Conservation (phyloP, 2,113 vertebrate genomes). For the Fulmarus glacialis region DNA sequence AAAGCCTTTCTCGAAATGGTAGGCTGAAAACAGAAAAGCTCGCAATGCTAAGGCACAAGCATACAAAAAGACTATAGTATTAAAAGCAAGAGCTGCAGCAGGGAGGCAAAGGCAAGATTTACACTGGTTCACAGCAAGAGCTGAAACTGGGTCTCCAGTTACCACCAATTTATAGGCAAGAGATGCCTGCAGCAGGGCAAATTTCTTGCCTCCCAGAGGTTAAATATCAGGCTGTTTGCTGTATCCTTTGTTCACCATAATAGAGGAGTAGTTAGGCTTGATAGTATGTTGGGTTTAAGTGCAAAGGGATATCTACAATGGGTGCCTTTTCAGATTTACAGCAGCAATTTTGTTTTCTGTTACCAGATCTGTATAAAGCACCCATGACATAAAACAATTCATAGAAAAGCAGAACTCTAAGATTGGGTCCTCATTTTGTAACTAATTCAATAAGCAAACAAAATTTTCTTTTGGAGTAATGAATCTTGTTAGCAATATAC, state of each 20-base stretch:
- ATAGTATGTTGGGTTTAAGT: fast-evolving
- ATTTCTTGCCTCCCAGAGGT: neutral
- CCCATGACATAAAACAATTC: neutral
- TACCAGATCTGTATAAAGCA: neutral
- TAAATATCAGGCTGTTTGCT: neutral
- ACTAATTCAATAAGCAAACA: neutral
- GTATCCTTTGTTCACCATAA: neutral
- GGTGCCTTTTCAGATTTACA: neutral
- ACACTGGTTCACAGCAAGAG: neutral
- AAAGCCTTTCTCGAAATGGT: fast-evolving
- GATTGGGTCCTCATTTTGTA: neutral
- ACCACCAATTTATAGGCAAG: neutral
- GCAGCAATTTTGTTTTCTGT: neutral
- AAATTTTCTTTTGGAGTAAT: neutral
- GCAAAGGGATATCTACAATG: neutral
- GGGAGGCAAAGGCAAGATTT: neutral
- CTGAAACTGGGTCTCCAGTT: neutral
- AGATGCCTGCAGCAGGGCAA: neutral
- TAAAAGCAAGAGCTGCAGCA: neutral
- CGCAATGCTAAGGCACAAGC: fast-evolving
- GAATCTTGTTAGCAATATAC: neutral
- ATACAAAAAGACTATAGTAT: neutral
- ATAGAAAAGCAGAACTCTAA: neutral
- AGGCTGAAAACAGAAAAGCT: neutral
- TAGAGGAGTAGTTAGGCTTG: fast-evolving